Evolutionary conservation across 1,140 invertebrate genomes (phyloP).

Genomic region (Lepidurus packardi): DNA sequence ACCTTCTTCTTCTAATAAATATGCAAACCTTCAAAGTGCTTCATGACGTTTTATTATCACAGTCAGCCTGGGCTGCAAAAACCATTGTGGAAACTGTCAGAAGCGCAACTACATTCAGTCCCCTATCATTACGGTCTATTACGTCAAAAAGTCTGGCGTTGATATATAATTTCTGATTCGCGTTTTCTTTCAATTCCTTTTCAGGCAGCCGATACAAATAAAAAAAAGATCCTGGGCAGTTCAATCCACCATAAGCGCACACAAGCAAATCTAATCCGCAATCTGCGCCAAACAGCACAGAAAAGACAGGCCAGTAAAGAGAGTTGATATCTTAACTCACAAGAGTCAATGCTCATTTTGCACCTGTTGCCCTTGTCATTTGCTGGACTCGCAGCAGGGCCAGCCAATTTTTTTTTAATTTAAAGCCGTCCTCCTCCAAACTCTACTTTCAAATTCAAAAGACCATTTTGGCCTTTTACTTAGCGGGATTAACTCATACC

Average conservation of each 20-base stretch:
- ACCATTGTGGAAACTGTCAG: not conserved
- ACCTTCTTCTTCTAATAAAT: not conserved
- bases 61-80: not conserved
- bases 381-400: not conserved
- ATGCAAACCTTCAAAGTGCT: not conserved
- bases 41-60: not conserved
- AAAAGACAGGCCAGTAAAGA: not conserved
- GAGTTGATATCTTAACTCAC: not conserved
- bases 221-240: not conserved
- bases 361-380: not conserved
- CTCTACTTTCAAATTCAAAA: too few species aligned
- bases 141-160: not conserved
- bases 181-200: not conserved
- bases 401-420: too few species aligned
- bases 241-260: not conserved
- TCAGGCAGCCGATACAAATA: not conserved
- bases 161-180: not conserved
- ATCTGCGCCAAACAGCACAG: not conserved
- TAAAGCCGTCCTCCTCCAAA: too few species aligned
- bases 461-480: too few species aligned
- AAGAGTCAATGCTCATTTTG: not conserved
- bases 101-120: constrained; percentile 1
- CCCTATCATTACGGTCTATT: not conserved
- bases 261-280: not conserved
- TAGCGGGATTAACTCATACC: too few species aligned